These are phyloP conservation scores for Seriola aureovittata DNA, from an alignment of 2,113 vertebrate genomes.

Conservation along the genomic window DNA sequence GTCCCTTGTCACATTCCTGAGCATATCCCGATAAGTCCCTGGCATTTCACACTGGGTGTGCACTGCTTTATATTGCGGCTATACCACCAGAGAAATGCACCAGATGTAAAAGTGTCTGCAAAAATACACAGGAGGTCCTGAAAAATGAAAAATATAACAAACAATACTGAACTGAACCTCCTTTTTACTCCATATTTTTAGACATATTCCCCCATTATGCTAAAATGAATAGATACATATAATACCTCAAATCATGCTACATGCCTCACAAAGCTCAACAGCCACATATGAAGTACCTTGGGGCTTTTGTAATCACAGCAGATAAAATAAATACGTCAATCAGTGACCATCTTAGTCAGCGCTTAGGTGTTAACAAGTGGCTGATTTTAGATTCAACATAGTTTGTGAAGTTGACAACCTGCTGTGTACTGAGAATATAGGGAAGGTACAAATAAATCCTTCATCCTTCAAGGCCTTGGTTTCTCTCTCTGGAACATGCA, in stretches of 20 bases:
- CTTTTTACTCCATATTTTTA: neutral
- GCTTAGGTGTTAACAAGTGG: too few species aligned
- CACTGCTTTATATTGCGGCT: constrained; percentile 24
- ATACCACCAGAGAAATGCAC: neutral
- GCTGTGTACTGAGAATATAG: neutral
- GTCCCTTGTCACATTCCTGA: constrained; percentile 74
- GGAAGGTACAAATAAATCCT: neutral
- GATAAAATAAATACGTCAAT: neutral
- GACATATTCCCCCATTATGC: neutral
- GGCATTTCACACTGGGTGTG: constrained; percentile 60
- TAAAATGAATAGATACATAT: neutral
- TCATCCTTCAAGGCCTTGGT: neutral
- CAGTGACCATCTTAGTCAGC: neutral
- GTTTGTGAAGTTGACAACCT: too few species aligned
- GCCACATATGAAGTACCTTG: neutral
- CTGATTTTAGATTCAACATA: too few species aligned
- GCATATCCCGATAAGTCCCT: constrained; percentile 69
- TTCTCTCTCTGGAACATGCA: neutral
- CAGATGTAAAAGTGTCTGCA: neutral
- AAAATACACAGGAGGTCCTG: neutral
- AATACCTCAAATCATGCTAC: too few species aligned
- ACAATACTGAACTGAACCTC: neutral
- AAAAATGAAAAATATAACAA: neutral
- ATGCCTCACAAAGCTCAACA: neutral
- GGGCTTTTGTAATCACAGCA: neutral